Conservation (phyloP, 1,140 invertebrate genomes). For the Cydia amplana region DNA sequence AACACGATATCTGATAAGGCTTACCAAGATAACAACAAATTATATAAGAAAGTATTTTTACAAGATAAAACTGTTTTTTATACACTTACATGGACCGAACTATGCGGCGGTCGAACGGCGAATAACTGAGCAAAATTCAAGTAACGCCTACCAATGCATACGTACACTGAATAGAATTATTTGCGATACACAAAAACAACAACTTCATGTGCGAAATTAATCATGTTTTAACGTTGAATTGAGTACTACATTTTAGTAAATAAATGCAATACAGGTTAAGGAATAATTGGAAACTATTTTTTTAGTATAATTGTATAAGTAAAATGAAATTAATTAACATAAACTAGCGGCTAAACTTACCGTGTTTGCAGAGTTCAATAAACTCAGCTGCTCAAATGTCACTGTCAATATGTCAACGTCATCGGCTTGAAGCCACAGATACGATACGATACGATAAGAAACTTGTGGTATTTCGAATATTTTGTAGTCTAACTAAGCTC, state of each 20-base stretch:
- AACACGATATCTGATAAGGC: background rate
- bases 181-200: background rate
- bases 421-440: background rate
- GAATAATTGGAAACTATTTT: background rate
- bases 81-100: background rate
- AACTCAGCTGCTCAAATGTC: background rate
- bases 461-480: background rate
- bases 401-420: background rate
- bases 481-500: background rate
- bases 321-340: background rate
- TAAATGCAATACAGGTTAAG: background rate
- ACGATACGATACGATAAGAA: background rate
- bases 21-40: background rate
- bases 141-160: background rate
- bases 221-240: background rate
- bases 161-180: background rate
- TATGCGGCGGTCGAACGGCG: background rate
- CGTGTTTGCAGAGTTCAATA: background rate
- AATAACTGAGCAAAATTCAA: background rate
- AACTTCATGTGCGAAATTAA: background rate
- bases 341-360: constrained; percentile 1
- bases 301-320: background rate
- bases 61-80: background rate
- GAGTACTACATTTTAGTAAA: background rate
- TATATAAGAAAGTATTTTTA: background rate